Conservation (phyloP, 2,888 invertebrate genomes). For the Chironomus riparius region DNA sequence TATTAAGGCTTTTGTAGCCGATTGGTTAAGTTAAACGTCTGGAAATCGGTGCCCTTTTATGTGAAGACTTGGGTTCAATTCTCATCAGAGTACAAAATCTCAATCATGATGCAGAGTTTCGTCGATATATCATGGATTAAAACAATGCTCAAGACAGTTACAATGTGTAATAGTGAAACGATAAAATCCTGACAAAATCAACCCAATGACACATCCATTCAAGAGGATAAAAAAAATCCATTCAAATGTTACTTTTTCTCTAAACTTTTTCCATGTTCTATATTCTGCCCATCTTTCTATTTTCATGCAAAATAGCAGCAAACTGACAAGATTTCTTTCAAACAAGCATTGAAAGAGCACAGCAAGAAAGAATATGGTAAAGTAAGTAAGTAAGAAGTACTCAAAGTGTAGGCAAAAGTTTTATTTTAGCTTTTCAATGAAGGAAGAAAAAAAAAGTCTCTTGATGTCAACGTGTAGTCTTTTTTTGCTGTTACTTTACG, state of each 20-base stretch:
- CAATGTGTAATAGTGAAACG: too few species aligned
- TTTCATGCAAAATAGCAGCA: conserved; percentile 14
- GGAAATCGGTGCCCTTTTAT: too few species aligned
- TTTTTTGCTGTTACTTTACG: not conserved
- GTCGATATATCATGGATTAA: too few species aligned
- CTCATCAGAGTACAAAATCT: too few species aligned
- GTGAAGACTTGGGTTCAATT: too few species aligned
- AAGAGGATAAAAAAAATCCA: not conserved
- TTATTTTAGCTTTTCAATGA: not conserved
- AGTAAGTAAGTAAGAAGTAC: not conserved
- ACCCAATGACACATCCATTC: too few species aligned
- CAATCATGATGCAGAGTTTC: too few species aligned
- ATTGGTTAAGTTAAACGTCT: too few species aligned
- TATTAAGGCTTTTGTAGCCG: too few species aligned
- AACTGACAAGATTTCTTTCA: not conserved
- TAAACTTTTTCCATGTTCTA: not conserved
- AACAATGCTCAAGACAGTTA: too few species aligned
- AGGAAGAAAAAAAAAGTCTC: not conserved
- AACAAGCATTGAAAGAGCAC: not conserved
- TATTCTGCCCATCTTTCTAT: not conserved
- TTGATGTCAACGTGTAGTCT: not conserved
- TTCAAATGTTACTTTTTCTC: not conserved
- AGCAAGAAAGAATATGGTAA: not conserved
- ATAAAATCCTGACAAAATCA: too few species aligned
- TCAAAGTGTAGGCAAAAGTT: not conserved